Evolutionary conservation across 2,888 invertebrate species (phyloP).

Genomic region (Apamea sordens): DNA sequence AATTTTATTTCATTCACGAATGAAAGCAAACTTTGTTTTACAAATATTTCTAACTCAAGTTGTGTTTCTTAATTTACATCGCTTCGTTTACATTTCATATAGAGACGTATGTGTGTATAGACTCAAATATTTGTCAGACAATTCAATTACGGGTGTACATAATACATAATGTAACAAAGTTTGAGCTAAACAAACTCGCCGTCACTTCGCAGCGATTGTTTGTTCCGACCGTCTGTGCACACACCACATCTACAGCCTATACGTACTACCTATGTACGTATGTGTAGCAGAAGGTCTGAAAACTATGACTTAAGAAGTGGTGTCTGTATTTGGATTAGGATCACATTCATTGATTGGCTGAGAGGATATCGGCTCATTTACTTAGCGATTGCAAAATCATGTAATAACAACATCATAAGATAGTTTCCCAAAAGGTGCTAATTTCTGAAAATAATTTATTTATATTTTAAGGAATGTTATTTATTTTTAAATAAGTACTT

Average conservation of each 20-base stretch:
- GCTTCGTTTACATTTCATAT: not conserved
- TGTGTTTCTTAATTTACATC: constrained; percentile 21
- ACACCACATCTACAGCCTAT: constrained; percentile 42
- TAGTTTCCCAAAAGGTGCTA: not conserved
- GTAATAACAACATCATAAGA: not conserved
- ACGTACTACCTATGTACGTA: not conserved
- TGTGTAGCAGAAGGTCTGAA: not conserved
- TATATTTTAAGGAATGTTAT: not conserved
- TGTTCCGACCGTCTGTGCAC: constrained; percentile 70
- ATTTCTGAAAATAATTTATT: not conserved
- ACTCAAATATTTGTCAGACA: constrained; percentile 75
- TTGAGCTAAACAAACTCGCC: constrained; percentile 67
- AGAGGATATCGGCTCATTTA: not conserved
- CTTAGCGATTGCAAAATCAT: not conserved
- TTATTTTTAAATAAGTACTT: too few relatives aligned
- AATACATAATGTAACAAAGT: constrained; percentile 74
- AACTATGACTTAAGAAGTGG: constrained; percentile 3
- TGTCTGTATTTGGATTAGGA: not conserved
- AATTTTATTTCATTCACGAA: constrained; percentile 12
- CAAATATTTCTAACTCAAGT: constrained; percentile 10
- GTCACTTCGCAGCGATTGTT: constrained; percentile 75
- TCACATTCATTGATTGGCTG: constrained; percentile 2
- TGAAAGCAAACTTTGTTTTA: constrained; percentile 1
- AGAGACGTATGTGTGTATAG: not conserved
- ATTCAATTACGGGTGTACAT: constrained; percentile 76